Evolutionary conservation across 2,113 vertebrate genomes (phyloP), one percentile per base, ranked within the genome.

Genomic region (Gnathochromis pfefferi): DNA sequence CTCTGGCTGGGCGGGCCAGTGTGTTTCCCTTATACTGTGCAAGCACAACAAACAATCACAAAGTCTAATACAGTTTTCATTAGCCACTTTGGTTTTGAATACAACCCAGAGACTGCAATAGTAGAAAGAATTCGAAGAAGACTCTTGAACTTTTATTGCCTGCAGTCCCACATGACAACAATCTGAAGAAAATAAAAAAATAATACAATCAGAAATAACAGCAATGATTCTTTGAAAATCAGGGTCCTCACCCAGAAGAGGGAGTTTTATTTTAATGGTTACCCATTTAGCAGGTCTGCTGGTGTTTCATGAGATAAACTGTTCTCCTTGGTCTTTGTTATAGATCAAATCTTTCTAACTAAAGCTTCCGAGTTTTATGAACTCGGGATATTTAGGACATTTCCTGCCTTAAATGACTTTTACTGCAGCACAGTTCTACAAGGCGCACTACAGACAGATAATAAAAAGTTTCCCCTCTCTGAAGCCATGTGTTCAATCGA

Each of bases 401-500:
- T 81, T 89, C 42, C 45, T 4, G 3, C 10, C 82, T 88, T 57
- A 91, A 90, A 88, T 88, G 80, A 80, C 81, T 21, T 92, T 89
- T 87, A 89, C 85, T 84, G 90, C 88, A 33, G 68, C 81, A 70
- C 75, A 60, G n/a, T 49, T 88, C 88, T 70, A 65, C 73, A 53
- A 92, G 86, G 70, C 6, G 6, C 81, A 33, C 70, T 49, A 58
- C 79, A 79, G 55, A 38, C 28, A 85, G 89, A 83, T 88, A 86
- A 92, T 90, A 79, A 87, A 90, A 93, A 91, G 83, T 89, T 92
- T 87, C 87, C 73, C n/a, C 73, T 63, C 47, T 84, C 84, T 87
- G 89, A 91, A 91, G 83, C 87, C 89, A 84, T 78, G 85, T 82
- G 78, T 91, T 94, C 85, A 90, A 86, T 94, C 75, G 42, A 92